Conservation (phyloP, 2,888 invertebrate species). For the Drosophila emarginata region DNA sequence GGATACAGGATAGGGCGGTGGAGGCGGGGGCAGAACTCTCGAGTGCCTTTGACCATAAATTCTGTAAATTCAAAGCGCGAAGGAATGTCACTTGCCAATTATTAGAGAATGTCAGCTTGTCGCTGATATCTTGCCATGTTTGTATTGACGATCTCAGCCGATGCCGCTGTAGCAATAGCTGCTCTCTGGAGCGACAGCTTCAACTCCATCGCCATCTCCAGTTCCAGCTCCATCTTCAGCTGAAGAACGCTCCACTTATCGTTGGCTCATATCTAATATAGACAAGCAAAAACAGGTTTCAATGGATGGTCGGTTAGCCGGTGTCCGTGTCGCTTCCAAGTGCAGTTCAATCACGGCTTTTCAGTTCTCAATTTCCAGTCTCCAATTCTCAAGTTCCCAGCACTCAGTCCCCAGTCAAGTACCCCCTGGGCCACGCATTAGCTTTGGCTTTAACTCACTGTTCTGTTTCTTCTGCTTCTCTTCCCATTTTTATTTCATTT, state of each 20-base stretch:
- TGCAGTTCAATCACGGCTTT: slow-evolving; percentile 72
- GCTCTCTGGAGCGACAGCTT: slow-evolving; percentile 39
- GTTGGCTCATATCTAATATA: slow-evolving; percentile 76
- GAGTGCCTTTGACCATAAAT: slow-evolving; percentile 72
- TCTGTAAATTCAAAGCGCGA: slow-evolving; percentile 76
- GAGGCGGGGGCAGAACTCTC: slow-evolving; percentile 7
- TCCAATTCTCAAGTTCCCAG: slow-evolving; percentile 33
- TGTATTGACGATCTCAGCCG: slow-evolving; percentile 67
- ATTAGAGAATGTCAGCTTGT: slow-evolving; percentile 76
- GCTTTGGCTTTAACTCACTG: slow-evolving; percentile 39
- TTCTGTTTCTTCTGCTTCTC: slow-evolving; percentile 28
- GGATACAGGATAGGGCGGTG: neutral
- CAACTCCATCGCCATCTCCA: slow-evolving; percentile 41
- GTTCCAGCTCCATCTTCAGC: slow-evolving; percentile 41
- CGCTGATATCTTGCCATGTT: slow-evolving; percentile 76
- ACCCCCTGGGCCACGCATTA: slow-evolving; percentile 51
- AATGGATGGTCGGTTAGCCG: slow-evolving; percentile 52
- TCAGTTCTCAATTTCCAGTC: slow-evolving; percentile 26
- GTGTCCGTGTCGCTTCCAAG: slow-evolving; percentile 48
- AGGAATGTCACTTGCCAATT: slow-evolving; percentile 76
- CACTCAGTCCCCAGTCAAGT: slow-evolving; percentile 47
- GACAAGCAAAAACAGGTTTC: slow-evolving; percentile 70
- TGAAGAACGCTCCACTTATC: slow-evolving; percentile 69
- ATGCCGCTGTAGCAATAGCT: slow-evolving; percentile 13
- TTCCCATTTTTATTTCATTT: no score